Evolutionary conservation across 1,140 invertebrate genomes (phyloP).

Genomic region (Vollenhovia emeryi): DNA sequence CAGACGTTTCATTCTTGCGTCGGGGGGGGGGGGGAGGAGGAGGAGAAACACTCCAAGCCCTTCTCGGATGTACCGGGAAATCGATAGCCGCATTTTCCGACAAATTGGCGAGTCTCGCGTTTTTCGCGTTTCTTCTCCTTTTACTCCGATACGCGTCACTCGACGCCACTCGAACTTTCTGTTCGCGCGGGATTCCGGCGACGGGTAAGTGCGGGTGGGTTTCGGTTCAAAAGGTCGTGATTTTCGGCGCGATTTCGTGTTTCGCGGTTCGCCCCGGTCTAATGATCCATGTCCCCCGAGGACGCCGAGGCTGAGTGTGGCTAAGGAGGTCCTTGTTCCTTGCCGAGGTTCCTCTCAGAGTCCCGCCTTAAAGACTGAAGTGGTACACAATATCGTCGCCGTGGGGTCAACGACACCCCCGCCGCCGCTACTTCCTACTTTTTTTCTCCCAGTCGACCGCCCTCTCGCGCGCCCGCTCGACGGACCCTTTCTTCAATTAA

Average conservation of each 20-base stretch:
- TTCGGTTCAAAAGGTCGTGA: constrained; percentile 74
- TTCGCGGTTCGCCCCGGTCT: constrained; percentile 79
- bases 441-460: constrained; percentile 41
- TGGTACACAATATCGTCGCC: constrained; percentile 82
- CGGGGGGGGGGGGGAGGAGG: too few relatives aligned
- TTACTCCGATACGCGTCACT: constrained; percentile 38
- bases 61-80: constrained; percentile 39
- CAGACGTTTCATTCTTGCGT: constrained; percentile 53
- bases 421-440: constrained; percentile 55
- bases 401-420: constrained; percentile 76
- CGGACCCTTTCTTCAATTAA: constrained; percentile 79
- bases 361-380: constrained; percentile 81
- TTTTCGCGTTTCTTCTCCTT: constrained; percentile 66
- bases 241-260: constrained; percentile 80
- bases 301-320: constrained; percentile 80
- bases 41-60: constrained; percentile 44
- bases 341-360: constrained; percentile 74
- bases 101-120: constrained; percentile 77
- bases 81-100: constrained; percentile 72
- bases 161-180: constrained; percentile 59
- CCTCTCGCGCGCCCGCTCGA: constrained; percentile 50
- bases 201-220: background rate
- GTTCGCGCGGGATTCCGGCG: constrained; percentile 29
- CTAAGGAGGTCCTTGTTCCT: constrained; percentile 82
- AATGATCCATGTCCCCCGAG: constrained; percentile 82